phyloP scores from a whole-genome alignment of 2,113 vertebrate genomes.

The Melanerpes formicivorus region DNA sequence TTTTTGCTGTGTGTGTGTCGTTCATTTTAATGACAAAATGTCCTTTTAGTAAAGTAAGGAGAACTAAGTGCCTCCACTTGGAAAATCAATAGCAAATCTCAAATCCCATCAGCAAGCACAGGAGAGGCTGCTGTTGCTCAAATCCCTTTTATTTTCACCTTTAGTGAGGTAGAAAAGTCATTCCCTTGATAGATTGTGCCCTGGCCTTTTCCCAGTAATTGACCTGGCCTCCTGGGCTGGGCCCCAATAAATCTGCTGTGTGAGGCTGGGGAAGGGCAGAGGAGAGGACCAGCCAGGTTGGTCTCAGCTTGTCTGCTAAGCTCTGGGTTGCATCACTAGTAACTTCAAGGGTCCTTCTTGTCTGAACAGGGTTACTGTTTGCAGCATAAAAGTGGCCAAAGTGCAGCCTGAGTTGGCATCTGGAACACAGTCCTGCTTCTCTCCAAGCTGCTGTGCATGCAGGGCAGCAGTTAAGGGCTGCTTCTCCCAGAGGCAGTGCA shows the following conservation, averaged over 20 bases:
- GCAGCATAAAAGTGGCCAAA: neutral
- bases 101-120: slow-evolving; percentile 27
- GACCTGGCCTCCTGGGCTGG: slow-evolving; percentile 13
- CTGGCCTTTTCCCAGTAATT: slow-evolving; percentile 52
- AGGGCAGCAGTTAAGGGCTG: neutral
- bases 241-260: slow-evolving; percentile 31
- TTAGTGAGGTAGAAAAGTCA: slow-evolving; percentile 64
- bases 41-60: slow-evolving; percentile 27
- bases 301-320: neutral
- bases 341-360: slow-evolving; percentile 13
- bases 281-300: neutral
- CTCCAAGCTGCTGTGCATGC: neutral
- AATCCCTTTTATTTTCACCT: slow-evolving; percentile 67
- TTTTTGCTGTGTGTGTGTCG: neutral
- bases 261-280: neutral
- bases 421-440: neutral
- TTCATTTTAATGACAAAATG: slow-evolving; percentile 42
- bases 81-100: slow-evolving; percentile 70
- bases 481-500: neutral
- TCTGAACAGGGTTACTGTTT: neutral
- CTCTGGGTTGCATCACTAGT: neutral
- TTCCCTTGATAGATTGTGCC: slow-evolving; percentile 37
- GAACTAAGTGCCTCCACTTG: slow-evolving; percentile 46
- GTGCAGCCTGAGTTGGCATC: neutral
- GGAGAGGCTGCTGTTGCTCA: slow-evolving; percentile 46